These are phyloP conservation scores for Apis laboriosa DNA, from an alignment of 1,140 invertebrate genomes.

Conservation along the genomic window DNA sequence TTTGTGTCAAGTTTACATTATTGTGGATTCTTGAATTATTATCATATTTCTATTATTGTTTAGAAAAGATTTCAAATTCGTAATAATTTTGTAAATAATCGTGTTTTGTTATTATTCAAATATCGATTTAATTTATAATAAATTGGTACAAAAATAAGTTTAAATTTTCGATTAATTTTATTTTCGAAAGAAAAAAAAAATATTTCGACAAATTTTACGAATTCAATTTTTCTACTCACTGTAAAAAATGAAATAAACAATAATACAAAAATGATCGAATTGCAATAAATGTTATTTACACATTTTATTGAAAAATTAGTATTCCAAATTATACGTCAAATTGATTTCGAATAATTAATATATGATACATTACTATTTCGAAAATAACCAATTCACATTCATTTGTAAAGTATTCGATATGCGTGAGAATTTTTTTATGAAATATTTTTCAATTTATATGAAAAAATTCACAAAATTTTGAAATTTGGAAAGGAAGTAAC, in stretches of 20 bases:
- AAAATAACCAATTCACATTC: background rate
- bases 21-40: too few relatives aligned
- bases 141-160: background rate
- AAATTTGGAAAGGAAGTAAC: background rate
- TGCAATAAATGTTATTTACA: background rate
- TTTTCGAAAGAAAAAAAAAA: too few relatives aligned
- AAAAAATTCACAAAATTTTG: background rate
- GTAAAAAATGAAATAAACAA: background rate
- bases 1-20: too few relatives aligned
- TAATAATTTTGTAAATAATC: background rate
- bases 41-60: background rate
- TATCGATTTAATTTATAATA: background rate
- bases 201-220: background rate
- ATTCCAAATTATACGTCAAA: rapidly evolving
- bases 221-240: too few relatives aligned
- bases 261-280: background rate
- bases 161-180: too few relatives aligned
- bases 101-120: background rate
- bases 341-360: background rate
- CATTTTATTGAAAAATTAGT: background rate
- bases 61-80: background rate
- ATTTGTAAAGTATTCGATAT: background rate
- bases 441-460: too few relatives aligned
- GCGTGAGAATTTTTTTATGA: background rate
- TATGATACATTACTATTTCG: background rate